Conservation (phyloP, 2,113 vertebrate genomes). For the Atrichornis clamosus region DNA sequence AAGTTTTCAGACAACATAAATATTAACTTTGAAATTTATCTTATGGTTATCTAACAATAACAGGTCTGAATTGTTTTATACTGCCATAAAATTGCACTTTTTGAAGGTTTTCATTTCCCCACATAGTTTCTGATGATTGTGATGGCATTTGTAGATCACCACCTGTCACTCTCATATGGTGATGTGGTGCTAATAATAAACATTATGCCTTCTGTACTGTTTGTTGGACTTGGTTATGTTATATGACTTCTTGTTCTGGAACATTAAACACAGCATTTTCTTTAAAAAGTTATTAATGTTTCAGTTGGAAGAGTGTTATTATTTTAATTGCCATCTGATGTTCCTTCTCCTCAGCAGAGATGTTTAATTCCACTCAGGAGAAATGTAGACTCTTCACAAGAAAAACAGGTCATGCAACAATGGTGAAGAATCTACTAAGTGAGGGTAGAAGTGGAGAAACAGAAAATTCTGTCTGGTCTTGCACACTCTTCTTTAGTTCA, state of each 20-base stretch:
- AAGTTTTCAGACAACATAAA: neutral
- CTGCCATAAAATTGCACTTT: neutral
- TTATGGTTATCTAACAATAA: neutral
- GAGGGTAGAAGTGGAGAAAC: neutral
- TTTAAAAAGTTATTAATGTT: neutral
- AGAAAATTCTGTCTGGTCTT: neutral
- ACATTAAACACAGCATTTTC: neutral
- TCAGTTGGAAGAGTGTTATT: neutral
- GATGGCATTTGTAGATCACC: conserved; percentile 15
- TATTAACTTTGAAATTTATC: neutral
- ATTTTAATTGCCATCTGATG: neutral
- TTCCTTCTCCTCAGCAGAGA: neutral
- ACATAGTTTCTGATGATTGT: neutral
- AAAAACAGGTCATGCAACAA: neutral
- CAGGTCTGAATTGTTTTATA: neutral
- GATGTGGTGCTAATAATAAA: conserved; percentile 13
- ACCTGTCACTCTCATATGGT: neutral
- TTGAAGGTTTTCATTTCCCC: neutral
- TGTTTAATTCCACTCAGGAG: neutral
- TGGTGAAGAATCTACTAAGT: neutral
- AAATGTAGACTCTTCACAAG: neutral
- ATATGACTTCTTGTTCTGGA: neutral
- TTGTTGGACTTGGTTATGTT: neutral
- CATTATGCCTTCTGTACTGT: neutral
- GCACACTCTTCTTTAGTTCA: neutral